These are phyloP conservation scores for Rousettus leschenaultii DNA, from an alignment of 2,113 vertebrate genomes.

Conservation along the genomic window DNA sequence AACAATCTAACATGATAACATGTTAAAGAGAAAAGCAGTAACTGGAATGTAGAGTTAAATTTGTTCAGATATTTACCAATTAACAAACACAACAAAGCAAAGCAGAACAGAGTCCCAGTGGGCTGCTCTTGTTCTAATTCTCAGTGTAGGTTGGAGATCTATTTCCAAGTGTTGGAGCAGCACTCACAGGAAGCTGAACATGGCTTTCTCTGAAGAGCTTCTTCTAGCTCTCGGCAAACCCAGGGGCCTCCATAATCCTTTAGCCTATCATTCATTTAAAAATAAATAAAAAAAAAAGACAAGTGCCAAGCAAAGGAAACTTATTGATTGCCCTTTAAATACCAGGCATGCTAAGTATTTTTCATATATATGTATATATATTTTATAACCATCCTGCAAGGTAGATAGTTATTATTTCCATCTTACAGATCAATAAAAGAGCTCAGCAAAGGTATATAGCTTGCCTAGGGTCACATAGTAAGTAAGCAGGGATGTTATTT, in stretches of 20 bases:
- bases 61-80: neutral
- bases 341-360: neutral
- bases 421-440: neutral
- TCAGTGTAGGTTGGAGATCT: neutral
- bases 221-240: neutral
- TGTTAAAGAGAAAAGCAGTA: neutral
- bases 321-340: neutral
- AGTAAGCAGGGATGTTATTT: constrained; percentile 21
- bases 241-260: neutral
- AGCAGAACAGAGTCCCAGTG: neutral
- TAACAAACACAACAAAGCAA: neutral
- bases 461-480: neutral
- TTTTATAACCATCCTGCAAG: neutral
- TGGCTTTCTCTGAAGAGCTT: neutral
- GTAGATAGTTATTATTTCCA: neutral
- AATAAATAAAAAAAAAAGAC: neutral
- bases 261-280: neutral
- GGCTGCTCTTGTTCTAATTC: neutral
- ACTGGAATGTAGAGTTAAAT: neutral
- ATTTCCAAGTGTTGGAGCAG: neutral
- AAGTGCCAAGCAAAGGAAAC: neutral
- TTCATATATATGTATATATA: neutral
- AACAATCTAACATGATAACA: too few relatives aligned
- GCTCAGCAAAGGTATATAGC: neutral
- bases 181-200: neutral